Conservation (phyloP, 2,113 vertebrate genomes). For the Calyptommatus sinebrachiatus region DNA sequence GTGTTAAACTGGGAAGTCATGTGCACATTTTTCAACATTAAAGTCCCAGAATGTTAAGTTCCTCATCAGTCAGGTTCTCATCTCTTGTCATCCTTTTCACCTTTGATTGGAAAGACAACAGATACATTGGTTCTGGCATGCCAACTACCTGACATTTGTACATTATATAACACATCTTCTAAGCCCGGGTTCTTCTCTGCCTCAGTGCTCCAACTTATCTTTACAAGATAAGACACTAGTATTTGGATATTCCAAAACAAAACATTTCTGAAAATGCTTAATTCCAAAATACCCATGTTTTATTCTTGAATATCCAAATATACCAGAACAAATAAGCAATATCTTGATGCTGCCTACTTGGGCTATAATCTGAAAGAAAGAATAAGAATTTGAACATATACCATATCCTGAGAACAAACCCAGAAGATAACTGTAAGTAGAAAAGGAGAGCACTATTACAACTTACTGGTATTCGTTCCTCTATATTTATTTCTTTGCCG, state of each 20-base stretch:
- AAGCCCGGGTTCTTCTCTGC: not conserved
- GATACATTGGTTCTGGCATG: not conserved
- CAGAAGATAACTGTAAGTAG: not conserved
- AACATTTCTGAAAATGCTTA: no score
- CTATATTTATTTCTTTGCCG: slow-evolving; percentile 76
- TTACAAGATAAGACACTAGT: not conserved
- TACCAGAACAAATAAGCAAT: no score
- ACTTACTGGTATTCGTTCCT: slow-evolving; percentile 87
- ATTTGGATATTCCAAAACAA: no score
- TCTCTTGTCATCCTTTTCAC: not conserved
- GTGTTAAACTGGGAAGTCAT: slow-evolving; percentile 7
- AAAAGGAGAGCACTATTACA: not conserved
- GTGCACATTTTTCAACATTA: not conserved
- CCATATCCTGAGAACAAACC: not conserved
- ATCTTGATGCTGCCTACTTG: not conserved
- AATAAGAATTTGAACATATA: not conserved
- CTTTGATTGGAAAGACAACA: not conserved
- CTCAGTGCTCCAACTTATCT: not conserved
- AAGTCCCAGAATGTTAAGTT: slow-evolving; percentile 3
- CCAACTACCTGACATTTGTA: not conserved
- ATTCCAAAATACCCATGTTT: no score
- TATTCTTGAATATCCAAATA: no score
- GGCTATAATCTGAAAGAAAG: not conserved
- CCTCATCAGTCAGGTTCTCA: not conserved
- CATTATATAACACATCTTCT: not conserved